Percentiles rank a stretch among this genome's conserved stretches.
Evolutionary conservation across 1,140 invertebrate species (phyloP).

Genomic region (Archivesica marissinica): DNA sequence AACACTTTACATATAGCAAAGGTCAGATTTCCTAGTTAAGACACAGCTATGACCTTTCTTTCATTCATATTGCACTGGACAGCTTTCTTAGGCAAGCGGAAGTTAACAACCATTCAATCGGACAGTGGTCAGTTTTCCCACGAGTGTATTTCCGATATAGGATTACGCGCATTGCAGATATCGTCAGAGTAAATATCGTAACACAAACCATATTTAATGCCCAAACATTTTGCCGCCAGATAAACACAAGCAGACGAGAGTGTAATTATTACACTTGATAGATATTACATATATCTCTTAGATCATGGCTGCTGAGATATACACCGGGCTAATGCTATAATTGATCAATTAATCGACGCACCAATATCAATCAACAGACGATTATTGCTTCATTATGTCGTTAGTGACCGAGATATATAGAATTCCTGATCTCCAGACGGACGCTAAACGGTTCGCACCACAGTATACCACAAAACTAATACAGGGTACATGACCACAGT

Average conservation of each 20-base stretch:
- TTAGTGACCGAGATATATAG: background rate
- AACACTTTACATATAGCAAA: too few relatives aligned
- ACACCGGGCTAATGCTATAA: slow-evolving; percentile 29
- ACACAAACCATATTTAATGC: slow-evolving; percentile 1
- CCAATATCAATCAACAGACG: slow-evolving; percentile 28
- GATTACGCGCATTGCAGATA: background rate
- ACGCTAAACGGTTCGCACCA: background rate
- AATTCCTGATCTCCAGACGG: background rate
- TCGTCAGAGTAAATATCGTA: background rate
- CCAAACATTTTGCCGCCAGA: slow-evolving; percentile 15
- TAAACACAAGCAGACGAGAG: slow-evolving; percentile 17
- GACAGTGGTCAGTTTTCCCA: slow-evolving; percentile 20
- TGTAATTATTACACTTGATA: background rate
- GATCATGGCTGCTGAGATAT: slow-evolving; percentile 14
- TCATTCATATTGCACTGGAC: too few relatives aligned
- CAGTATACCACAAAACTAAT: too few relatives aligned
- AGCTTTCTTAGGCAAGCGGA: too few relatives aligned
- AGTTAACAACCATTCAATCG: too few relatives aligned
- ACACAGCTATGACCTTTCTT: too few relatives aligned
- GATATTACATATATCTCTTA: slow-evolving; percentile 28
- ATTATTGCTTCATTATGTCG: slow-evolving; percentile 38
- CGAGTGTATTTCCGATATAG: background rate
- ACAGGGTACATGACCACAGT: too few relatives aligned
- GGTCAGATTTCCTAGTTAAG: too few relatives aligned
- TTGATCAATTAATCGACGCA: slow-evolving; percentile 45